A percentile compares a stretch with the other conserved stretches of the same genome.
Evolutionary conservation across 2,113 vertebrate species (phyloP).

Genomic region (Phalacrocorax pelagicus): DNA sequence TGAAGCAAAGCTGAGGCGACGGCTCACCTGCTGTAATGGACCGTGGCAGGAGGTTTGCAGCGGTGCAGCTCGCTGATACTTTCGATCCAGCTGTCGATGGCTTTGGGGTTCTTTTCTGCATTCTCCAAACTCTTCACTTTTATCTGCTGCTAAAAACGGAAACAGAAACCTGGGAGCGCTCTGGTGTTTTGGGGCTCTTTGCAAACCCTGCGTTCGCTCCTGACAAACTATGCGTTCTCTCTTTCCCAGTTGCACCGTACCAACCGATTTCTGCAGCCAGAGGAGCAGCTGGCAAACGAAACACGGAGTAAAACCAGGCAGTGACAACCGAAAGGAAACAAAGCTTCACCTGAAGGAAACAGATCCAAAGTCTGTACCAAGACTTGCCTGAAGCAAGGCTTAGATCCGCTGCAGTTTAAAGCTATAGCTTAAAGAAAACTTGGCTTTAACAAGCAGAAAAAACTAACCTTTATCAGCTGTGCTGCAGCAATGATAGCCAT

Average conservation of each 20-base stretch:
- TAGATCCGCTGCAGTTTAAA: background rate
- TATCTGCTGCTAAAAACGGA: constrained; percentile 77
- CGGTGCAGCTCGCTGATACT: constrained; percentile 87
- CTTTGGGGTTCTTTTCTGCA: constrained; percentile 84
- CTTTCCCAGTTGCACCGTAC: background rate
- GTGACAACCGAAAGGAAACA: background rate
- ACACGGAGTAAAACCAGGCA: background rate
- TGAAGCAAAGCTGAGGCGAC: rapidly evolving
- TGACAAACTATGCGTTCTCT: background rate
- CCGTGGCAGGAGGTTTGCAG: constrained; percentile 79
- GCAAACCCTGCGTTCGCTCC: background rate
- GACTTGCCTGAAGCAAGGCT: background rate
- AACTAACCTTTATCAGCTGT: background rate
- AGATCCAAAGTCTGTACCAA: background rate
- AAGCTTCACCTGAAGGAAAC: background rate
- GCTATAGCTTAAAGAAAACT: background rate
- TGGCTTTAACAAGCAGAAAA: too few relatives aligned
- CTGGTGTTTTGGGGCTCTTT: background rate
- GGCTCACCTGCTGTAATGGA: constrained; percentile 82
- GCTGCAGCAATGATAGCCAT: background rate
- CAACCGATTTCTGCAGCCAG: background rate
- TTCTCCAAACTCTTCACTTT: constrained; percentile 89
- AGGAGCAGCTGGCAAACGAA: background rate
- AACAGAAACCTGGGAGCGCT: background rate
- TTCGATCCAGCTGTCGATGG: constrained; percentile 86